phyloP scores from a whole-genome alignment of 1,140 invertebrate species.

The Augochlora pura region DNA sequence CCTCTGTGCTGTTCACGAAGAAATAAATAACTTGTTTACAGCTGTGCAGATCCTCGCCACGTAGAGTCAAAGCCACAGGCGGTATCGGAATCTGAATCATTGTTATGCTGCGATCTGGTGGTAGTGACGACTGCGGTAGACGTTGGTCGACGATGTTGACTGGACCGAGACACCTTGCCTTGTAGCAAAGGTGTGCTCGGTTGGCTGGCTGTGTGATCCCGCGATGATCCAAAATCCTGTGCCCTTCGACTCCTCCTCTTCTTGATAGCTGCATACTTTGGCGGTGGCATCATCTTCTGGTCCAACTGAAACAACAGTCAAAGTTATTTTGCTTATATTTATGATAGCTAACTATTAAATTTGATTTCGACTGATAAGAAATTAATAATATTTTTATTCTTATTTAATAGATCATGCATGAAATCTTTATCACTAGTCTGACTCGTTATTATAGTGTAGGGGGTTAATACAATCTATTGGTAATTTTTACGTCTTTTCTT shows the following conservation, averaged over 20 bases:
- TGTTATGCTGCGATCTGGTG: slow-evolving; percentile 61
- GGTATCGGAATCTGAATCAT: slow-evolving; percentile 89
- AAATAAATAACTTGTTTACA: slow-evolving; percentile 49
- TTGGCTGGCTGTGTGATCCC: slow-evolving; percentile 64
- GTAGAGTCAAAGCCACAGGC: slow-evolving; percentile 89
- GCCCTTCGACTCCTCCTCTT: slow-evolving; percentile 83
- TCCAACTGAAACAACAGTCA: slow-evolving; percentile 62
- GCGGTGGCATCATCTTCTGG: slow-evolving; percentile 85
- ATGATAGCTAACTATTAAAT: too few species aligned
- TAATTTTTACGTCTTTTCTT: too few species aligned
- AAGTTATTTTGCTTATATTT: too few species aligned
- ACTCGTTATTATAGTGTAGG: too few species aligned
- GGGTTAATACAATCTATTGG: too few species aligned
- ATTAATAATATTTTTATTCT: too few species aligned
- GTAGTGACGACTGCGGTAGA: slow-evolving; percentile 76
- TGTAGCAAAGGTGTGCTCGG: slow-evolving; percentile 73
- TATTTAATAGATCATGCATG: too few species aligned
- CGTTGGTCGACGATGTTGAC: slow-evolving; percentile 67
- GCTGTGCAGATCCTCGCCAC: slow-evolving; percentile 81
- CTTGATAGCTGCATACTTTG: slow-evolving; percentile 84
- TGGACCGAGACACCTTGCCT: slow-evolving; percentile 62
- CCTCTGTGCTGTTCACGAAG: background rate
- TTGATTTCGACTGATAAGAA: too few species aligned
- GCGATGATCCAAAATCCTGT: slow-evolving; percentile 78
- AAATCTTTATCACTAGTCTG: too few species aligned